Evolutionary conservation across 2,113 vertebrate species (phyloP).

Genomic region (Danio rerio): GRCz12tu NC_133198.1:25192501-25193000

Average conservation of each 20-base stretch:
- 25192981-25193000: too few species aligned
- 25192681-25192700: not conserved
- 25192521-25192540: conserved; percentile 40
- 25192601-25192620: conserved; percentile 17
- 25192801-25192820: too few species aligned
- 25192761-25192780: not conserved
- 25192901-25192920: too few species aligned
- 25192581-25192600: conserved; percentile 29
- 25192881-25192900: too few species aligned
- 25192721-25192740: not conserved
- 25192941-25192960: too few species aligned
- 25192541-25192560: conserved; percentile 36
- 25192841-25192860: too few species aligned
- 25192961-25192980: too few species aligned
- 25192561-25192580: conserved; percentile 17
- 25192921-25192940: too few species aligned
- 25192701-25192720: not conserved
- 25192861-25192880: too few species aligned
- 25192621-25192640: conserved; percentile 19
- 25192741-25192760: not conserved
- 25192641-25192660: conserved; percentile 35
- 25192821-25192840: too few species aligned
- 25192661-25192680: not conserved
- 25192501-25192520: conserved; percentile 34
- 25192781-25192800: too few species aligned